A percentile compares a stretch with the other conserved stretches of the same genome.
Conservation (phyloP, 2,797 vertebrate species). For the Propithecus deckenii region DNA sequence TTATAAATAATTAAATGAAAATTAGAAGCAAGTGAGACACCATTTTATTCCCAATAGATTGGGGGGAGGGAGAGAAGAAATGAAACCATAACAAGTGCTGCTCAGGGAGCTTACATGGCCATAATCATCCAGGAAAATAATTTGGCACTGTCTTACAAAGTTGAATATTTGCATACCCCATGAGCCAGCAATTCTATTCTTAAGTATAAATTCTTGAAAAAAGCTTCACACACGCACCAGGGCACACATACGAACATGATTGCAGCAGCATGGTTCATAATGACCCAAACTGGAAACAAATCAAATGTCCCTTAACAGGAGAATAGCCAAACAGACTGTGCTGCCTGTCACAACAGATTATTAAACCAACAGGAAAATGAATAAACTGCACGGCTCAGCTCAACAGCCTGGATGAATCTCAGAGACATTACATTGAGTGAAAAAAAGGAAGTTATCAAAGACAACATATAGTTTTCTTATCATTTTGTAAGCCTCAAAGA, state of each 20-base stretch:
- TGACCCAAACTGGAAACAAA: not conserved
- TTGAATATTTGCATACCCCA: not conserved
- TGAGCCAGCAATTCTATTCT: not conserved
- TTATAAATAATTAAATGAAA: not conserved
- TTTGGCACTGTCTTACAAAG: not conserved
- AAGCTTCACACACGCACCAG: not conserved
- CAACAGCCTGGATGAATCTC: not conserved
- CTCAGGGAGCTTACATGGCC: not conserved
- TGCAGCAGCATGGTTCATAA: not conserved
- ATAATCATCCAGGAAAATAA: not conserved
- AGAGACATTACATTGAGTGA: not conserved
- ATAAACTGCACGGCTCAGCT: not conserved
- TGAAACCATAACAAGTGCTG: not conserved
- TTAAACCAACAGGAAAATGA: not conserved
- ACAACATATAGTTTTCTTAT: not conserved
- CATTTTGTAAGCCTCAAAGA: not conserved
- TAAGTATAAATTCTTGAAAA: not conserved
- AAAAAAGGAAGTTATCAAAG: not conserved
- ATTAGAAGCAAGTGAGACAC: not conserved
- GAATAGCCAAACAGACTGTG: not conserved
- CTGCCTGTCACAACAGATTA: not conserved
- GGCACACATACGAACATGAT: not conserved
- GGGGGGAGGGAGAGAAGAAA: not conserved
- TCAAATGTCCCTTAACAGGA: not conserved
- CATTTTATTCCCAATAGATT: not conserved